Base-by-base conservation (phyloP, 2,797 vertebrate genomes). In the Erpetoichthys calabaricus region DNA sequence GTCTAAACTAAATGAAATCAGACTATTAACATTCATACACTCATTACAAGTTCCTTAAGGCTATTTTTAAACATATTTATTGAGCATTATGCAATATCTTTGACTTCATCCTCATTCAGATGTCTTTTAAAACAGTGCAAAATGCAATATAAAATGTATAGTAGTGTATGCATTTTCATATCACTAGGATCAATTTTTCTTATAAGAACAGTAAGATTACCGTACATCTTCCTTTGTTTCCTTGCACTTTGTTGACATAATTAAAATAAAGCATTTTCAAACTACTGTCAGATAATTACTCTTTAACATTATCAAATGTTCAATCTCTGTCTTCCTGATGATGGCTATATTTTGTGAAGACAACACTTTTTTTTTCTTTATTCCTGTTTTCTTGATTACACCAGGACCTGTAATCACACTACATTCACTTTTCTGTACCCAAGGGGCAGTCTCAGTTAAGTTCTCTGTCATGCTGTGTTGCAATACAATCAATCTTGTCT, bases 401-500 rank as follows among this genome's bases (percentile, higher is more conserved):
- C 79, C 67, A 75, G 78, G 81, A 77, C 84, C 88, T 89, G 87
- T 91, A 91, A 90, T 91, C 88, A 91, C 89, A 88, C 86, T 81
- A 83, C 82, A 81, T 85, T 83, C 86, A 83, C 80, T 86, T 74
- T 86, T 81, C 60, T n/a, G 76, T 83, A 86, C 84, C 89, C 89
- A 82, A 74, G 86, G 88, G 91, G 87, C 86, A 78, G 73, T 74
- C 81, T 83, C 86, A 86, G 86, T 89, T 86, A 85, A 79, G 89
- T 83, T 90, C 82, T 73, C 80, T 88, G 82, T 92, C 92, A 91
- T 83, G 76, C 85, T 82, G 77, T 45, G 61, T 83, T 82, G 90
- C 86, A 85, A 91, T 92, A 90, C 90, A 95, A 94, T 97, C 91
- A 87, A 90, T 97, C 92, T 96, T 88, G 70, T 67, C 87, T 79